phyloP scores from a whole-genome alignment of 2,797 vertebrate species.

The Phoeniculus purpureus region DNA sequence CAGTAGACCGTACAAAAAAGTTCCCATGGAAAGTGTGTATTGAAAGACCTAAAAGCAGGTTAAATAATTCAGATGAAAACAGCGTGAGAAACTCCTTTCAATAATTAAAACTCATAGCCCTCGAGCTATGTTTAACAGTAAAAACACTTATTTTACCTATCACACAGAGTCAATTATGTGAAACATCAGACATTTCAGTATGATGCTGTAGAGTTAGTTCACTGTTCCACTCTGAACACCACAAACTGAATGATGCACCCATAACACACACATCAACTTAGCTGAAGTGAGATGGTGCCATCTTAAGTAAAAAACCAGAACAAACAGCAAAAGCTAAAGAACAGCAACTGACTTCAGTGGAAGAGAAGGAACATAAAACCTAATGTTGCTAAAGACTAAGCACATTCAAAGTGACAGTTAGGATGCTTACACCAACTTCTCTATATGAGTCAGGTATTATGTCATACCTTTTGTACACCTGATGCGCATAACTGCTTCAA shows the following conservation, averaged over 20 bases:
- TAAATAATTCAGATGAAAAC: not conserved
- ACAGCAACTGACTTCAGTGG: not conserved
- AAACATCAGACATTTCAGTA: not conserved
- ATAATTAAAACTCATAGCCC: not conserved
- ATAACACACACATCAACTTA: not conserved
- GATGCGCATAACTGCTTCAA: slow-evolving; percentile 99
- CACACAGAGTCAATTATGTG: not conserved
- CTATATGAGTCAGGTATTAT: rapidly evolving
- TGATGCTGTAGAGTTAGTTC: not conserved
- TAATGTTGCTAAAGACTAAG: not conserved
- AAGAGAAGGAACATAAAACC: not conserved
- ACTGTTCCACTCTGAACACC: not conserved
- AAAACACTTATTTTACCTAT: not conserved
- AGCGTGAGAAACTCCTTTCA: not conserved
- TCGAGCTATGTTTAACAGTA: not conserved
- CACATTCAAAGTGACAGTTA: not conserved
- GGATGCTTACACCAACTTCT: not conserved
- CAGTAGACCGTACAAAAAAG: slow-evolving; percentile 98
- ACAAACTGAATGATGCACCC: not conserved
- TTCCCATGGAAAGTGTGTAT: slow-evolving; percentile 99
- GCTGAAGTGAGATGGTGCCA: not conserved
- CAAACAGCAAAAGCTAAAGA: not conserved
- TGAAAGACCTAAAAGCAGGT: slow-evolving; percentile 86
- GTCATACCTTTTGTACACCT: slow-evolving; percentile 94
- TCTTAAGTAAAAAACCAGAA: not conserved